phyloP scores from a whole-genome alignment of 2,888 invertebrate genomes.

The Mythimna lalbum region DNA sequence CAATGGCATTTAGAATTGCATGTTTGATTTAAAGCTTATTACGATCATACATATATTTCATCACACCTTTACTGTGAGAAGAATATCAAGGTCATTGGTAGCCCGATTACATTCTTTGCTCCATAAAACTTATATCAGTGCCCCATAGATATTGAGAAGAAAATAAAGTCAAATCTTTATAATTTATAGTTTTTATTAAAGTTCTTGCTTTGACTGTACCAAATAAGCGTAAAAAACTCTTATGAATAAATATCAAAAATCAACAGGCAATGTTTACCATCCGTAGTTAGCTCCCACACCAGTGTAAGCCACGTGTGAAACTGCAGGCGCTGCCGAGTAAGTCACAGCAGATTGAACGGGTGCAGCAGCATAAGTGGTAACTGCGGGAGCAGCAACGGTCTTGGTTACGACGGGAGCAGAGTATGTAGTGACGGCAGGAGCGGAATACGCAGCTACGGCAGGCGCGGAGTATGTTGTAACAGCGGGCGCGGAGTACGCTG shows the following conservation, averaged over 20 bases:
- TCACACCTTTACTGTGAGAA: not conserved
- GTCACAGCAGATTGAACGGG: constrained; percentile 79
- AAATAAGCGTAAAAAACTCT: constrained; percentile 7
- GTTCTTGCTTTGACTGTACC: constrained; percentile 32
- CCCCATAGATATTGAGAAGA: not conserved
- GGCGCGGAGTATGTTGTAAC: constrained; percentile 89
- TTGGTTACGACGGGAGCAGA: constrained; percentile 70
- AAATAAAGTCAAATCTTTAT: not conserved
- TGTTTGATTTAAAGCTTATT: too few relatives aligned
- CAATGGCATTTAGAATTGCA: too few relatives aligned
- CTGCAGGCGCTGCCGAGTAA: constrained; percentile 91
- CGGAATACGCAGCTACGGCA: constrained; percentile 76
- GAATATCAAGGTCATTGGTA: not conserved
- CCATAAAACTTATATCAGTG: not conserved
- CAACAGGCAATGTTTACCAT: constrained; percentile 75
- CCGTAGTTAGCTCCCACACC: constrained; percentile 89
- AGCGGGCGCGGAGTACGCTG: constrained; percentile 80
- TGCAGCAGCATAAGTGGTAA: constrained; percentile 78
- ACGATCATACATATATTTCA: too few relatives aligned
- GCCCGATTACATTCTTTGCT: not conserved
- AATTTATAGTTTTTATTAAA: constrained; percentile 24
- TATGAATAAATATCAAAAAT: constrained; percentile 52
- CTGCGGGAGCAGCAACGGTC: constrained; percentile 80
- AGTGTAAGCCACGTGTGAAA: constrained; percentile 92
- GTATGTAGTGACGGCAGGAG: constrained; percentile 2